These are phyloP conservation scores for Pangasius krempfi DNA, from an alignment of 2,797 vertebrate genomes.

Conservation along the genomic window DNA sequence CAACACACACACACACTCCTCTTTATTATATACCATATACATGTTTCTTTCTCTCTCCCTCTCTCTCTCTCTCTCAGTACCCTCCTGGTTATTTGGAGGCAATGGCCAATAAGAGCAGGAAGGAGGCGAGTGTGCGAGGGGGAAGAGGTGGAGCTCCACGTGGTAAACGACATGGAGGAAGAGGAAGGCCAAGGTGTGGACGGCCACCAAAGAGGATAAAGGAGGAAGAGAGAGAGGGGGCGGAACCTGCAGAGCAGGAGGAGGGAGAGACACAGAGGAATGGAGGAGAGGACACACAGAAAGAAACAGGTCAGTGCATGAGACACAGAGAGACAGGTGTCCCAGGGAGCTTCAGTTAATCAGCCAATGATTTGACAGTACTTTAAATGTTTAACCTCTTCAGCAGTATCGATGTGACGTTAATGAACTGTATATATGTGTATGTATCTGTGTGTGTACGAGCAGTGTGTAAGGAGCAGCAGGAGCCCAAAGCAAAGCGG, in stretches of 20 bases:
- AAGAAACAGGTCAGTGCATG: conserved; percentile 67
- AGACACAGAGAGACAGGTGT: neutral
- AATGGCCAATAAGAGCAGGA: conserved; percentile 94
- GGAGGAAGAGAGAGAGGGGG: conserved; percentile 66
- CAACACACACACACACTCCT: neutral
- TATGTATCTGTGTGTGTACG: conserved; percentile 11
- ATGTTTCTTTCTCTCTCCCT: neutral
- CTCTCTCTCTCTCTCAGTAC: conserved; percentile 76
- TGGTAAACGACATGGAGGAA: conserved; percentile 80
- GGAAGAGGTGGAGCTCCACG: conserved; percentile 65
- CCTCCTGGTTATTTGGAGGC: conserved; percentile 94
- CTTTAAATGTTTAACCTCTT: neutral
- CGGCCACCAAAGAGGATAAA: conserved; percentile 63
- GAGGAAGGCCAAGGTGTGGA: conserved; percentile 69
- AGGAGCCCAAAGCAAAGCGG: conserved; percentile 79
- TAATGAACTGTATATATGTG: neutral
- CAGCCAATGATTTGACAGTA: neutral
- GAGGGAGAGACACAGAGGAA: conserved; percentile 56
- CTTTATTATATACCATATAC: neutral
- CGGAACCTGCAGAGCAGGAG: conserved; percentile 44
- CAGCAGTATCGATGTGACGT: neutral
- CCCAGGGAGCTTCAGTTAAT: neutral
- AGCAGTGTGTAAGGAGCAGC: conserved; percentile 50
- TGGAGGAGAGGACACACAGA: conserved; percentile 52
- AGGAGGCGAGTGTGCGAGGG: conserved; percentile 76